These are phyloP conservation scores for Teleogryllus occipitalis DNA, from an alignment of 1,140 invertebrate genomes.

Conservation along the genomic window DNA sequence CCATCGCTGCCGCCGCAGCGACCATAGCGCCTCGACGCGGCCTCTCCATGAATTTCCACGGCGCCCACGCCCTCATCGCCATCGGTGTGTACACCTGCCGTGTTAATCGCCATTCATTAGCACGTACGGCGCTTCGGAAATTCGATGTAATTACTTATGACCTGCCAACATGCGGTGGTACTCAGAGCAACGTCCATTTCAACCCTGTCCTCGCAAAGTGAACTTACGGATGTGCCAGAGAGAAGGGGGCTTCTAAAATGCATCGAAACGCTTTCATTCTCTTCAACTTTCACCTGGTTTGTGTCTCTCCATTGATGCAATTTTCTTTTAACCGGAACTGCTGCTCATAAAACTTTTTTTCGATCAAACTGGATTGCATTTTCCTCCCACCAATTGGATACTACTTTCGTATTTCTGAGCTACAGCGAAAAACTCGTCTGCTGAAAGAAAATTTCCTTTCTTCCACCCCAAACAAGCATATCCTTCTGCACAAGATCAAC, in stretches of 20 bases:
- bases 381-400: not conserved
- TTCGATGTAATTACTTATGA: constrained; percentile 1
- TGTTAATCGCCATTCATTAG: not conserved
- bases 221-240: not conserved
- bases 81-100: not conserved
- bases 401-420: not conserved
- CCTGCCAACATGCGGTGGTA: not conserved
- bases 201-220: not conserved
- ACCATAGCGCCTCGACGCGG: not conserved
- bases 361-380: not conserved
- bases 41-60: not conserved
- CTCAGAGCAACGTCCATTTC: not conserved
- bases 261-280: too few species aligned
- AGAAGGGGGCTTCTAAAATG: too few species aligned
- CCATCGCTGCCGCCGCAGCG: not conserved
- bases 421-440: not conserved
- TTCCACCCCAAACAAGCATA: not conserved
- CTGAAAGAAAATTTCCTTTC: not conserved
- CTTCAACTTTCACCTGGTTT: too few species aligned
- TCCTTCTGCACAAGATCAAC: not conserved
- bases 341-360: not conserved
- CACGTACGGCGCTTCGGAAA: not conserved
- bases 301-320: too few species aligned
- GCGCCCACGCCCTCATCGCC: not conserved
- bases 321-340: too few species aligned